Evolutionary conservation across 2,888 invertebrate genomes (phyloP).

Genomic region (Spodoptera exigua): DNA sequence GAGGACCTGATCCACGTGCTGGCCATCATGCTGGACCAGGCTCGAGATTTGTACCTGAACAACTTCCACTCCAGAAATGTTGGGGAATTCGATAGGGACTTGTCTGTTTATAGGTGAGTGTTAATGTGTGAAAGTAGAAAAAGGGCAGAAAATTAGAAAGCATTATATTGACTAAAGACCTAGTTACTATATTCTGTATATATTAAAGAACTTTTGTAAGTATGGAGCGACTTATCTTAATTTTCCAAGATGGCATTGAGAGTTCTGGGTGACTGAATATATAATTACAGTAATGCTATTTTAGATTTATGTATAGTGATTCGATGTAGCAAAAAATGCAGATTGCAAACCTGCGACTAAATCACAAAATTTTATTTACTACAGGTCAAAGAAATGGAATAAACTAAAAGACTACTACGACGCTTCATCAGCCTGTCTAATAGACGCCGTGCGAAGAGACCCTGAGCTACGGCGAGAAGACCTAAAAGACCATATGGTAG

Average conservation of each 20-base stretch:
- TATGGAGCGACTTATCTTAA: too few relatives aligned
- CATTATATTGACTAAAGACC: too few relatives aligned
- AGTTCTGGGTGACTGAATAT: too few relatives aligned
- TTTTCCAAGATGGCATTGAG: too few relatives aligned
- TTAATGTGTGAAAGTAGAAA: too few relatives aligned
- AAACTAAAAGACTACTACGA: slow-evolving; percentile 88
- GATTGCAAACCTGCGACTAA: too few relatives aligned
- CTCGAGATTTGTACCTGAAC: slow-evolving; percentile 88
- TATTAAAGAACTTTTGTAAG: too few relatives aligned
- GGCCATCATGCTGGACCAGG: slow-evolving; percentile 91
- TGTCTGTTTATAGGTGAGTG: slow-evolving; percentile 75
- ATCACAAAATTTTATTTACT: neutral
- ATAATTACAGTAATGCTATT: too few relatives aligned
- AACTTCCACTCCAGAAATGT: slow-evolving; percentile 65
- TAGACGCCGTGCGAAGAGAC: slow-evolving; percentile 90
- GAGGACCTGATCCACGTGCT: slow-evolving; percentile 91
- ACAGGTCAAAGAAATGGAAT: slow-evolving; percentile 83
- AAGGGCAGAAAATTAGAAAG: too few relatives aligned
- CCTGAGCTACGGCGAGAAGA: slow-evolving; percentile 86
- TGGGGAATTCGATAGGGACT: slow-evolving; percentile 74
- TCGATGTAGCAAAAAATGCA: too few relatives aligned
- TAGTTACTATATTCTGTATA: too few relatives aligned
- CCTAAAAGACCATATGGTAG: slow-evolving; percentile 78
- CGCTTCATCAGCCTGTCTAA: slow-evolving; percentile 88
- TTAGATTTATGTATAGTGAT: too few relatives aligned